These are phyloP conservation scores for Coracias cyanogaster DNA, from an alignment of 2,797 vertebrate species.

Conservation along the genomic window DNA sequence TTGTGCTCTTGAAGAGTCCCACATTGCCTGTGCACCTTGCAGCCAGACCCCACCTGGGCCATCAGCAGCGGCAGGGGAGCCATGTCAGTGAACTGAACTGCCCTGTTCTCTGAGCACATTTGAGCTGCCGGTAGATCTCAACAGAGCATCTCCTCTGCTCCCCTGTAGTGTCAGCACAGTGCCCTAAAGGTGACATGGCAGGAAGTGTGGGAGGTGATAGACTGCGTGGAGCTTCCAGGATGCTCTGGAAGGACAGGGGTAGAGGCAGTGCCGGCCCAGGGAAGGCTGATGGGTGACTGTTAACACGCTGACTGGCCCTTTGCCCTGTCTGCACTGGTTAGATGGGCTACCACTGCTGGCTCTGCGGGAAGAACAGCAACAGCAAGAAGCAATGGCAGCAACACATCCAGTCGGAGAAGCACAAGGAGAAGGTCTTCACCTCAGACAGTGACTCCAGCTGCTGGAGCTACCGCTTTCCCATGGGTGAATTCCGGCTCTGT, in stretches of 20 bases:
- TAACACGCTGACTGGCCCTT: neutral
- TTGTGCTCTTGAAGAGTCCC: neutral
- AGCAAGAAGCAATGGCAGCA: slow-evolving; percentile 97
- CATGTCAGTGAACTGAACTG: neutral
- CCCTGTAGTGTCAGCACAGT: neutral
- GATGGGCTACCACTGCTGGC: slow-evolving; percentile 92
- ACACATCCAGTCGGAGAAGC: slow-evolving; percentile 94
- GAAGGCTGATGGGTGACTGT: neutral
- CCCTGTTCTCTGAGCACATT: neutral
- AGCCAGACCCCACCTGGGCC: neutral
- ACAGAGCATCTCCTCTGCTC: neutral
- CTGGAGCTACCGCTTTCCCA: slow-evolving; percentile 94
- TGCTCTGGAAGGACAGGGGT: neutral
- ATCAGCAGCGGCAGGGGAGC: neutral
- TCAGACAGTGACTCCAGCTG: slow-evolving; percentile 86
- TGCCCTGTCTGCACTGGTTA: slow-evolving; percentile 49
- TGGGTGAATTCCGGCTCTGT: slow-evolving; percentile 87
- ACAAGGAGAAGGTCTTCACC: slow-evolving; percentile 95
- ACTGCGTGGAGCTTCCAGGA: neutral
- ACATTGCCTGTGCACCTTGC: neutral
- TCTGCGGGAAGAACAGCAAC: slow-evolving; percentile 96
- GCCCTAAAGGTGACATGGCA: neutral
- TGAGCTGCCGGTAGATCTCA: neutral
- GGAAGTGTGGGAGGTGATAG: neutral
- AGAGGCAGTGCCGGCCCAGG: neutral